A percentile compares a stretch with the other conserved stretches of the same genome.
phyloP scores from a whole-genome alignment of 2,888 invertebrate species.

The Xanthorhoe spadicearia region DNA sequence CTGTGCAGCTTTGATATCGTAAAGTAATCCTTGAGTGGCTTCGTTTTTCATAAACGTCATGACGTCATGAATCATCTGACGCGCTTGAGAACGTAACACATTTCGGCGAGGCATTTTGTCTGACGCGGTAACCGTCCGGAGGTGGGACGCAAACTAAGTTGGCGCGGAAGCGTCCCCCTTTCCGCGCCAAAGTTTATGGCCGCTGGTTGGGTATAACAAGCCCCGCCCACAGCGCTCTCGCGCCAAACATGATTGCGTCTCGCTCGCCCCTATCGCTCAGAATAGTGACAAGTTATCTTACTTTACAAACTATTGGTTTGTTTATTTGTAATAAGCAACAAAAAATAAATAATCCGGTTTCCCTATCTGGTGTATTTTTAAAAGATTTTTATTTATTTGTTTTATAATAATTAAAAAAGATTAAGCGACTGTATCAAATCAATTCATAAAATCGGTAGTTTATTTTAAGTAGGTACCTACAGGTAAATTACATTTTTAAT shows the following conservation, averaged over 20 bases:
- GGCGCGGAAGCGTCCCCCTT: conserved; percentile 4
- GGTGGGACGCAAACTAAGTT: conserved; percentile 29
- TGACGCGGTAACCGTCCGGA: conserved; percentile 1
- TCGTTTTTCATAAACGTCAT: conserved; percentile 35
- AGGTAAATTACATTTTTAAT: too few species aligned
- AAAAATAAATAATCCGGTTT: too few species aligned
- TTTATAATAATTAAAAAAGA: too few species aligned
- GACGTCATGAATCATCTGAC: conserved; percentile 32
- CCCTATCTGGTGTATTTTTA: too few species aligned
- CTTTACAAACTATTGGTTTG: too few species aligned
- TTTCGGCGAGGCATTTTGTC: conserved; percentile 19
- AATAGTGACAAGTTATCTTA: neutral
- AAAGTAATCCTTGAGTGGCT: conserved; percentile 30
- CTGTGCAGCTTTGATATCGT: conserved; percentile 32
- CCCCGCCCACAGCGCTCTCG: conserved; percentile 40
- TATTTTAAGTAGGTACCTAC: too few species aligned
- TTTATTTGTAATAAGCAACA: too few species aligned
- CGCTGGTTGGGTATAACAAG: conserved; percentile 77
- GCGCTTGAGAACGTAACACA: conserved; percentile 23
- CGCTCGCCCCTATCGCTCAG: conserved; percentile 1
- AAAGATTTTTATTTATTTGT: too few species aligned
- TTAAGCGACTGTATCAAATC: too few species aligned
- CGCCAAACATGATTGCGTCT: conserved; percentile 35
- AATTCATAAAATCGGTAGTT: too few species aligned
- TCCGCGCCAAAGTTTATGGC: conserved; percentile 22